Base-by-base conservation (phyloP, 1,140 invertebrate genomes). In the Rhizoglyphus robini region DNA sequence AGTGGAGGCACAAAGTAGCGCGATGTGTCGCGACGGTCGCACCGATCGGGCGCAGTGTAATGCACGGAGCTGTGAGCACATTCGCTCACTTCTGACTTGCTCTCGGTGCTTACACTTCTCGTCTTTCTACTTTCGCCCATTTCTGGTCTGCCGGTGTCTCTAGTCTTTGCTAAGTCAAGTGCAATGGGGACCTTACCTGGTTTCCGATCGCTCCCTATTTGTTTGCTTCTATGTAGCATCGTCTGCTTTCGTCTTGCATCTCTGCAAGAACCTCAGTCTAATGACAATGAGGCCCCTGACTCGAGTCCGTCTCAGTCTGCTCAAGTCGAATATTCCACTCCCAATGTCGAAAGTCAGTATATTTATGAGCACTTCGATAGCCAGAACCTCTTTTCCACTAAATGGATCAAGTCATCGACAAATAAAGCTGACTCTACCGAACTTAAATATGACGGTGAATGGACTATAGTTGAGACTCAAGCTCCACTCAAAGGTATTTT, bases 361-460 rank as follows among this genome's bases (percentile, higher is more conserved):
- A 15, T 69, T 23, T 69, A 65, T 36, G 68, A 69, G 49, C 61
- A 30, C 13, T 69, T 69, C 36, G 68, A 69, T 59, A 62, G 65
- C 30, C 15, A 46, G 18, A 11, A 4, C 30, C 5, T 25, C 3
- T 69, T 51, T 32, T 13, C 41, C 8, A 18, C 27, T n/a, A 23
- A 29, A 34, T 69, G 68, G 68, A 34, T 68, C 23, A 57, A 47
- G 41, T 69, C 68, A 8, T 27, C 23, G 25, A 34, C 38, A 27
- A 23, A 61, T n/a, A 69, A 69, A 58, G 31, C 48, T 3, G 62
- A 65, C 34, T 68, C 66, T 5, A 18, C 30, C 13, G 66, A 69
- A n/a, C 38, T 15, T 36, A 69, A 68, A 49, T 69, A 69, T 48
- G 62, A 69, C 36, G 68, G 68, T 23, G 51, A 65, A 65, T 69